These are phyloP conservation scores for Philopotamus ludificatus DNA, from an alignment of 1,140 invertebrate genomes.

Conservation along the genomic window DNA sequence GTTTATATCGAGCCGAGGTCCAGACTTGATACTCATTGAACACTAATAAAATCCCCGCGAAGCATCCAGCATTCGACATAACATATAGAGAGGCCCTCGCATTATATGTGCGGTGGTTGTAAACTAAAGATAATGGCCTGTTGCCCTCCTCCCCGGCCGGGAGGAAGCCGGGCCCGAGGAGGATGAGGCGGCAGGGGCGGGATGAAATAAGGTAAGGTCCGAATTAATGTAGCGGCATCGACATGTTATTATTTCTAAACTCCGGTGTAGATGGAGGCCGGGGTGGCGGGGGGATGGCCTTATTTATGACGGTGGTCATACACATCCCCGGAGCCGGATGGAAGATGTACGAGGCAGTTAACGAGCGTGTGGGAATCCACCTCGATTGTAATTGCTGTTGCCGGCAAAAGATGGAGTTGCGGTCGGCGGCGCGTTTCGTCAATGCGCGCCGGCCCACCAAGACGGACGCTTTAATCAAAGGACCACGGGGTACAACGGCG, in stretches of 20 bases:
- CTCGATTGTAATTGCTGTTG: slow-evolving; percentile 58
- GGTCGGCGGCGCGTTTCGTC: slow-evolving; percentile 49
- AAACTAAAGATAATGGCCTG: slow-evolving; percentile 41
- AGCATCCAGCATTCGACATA: slow-evolving; percentile 38
- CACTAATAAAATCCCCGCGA: slow-evolving; percentile 30
- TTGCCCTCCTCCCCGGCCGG: slow-evolving; percentile 14
- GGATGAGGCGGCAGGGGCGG: slow-evolving; percentile 16
- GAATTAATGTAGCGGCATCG: slow-evolving; percentile 42
- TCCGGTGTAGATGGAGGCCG: background rate
- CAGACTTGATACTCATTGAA: too few relatives aligned
- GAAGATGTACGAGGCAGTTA: slow-evolving; percentile 49
- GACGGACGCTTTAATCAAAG: too few relatives aligned
- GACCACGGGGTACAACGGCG: too few relatives aligned
- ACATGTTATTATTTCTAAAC: slow-evolving; percentile 41
- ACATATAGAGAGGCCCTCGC: slow-evolving; percentile 39
- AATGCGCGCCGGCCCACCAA: too few relatives aligned
- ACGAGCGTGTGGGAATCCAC: slow-evolving; percentile 56
- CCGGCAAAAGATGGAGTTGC: slow-evolving; percentile 51
- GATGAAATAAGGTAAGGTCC: slow-evolving; percentile 40
- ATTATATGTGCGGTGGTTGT: slow-evolving; percentile 39
- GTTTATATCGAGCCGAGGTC: too few relatives aligned
- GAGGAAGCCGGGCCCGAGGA: slow-evolving; percentile 12
- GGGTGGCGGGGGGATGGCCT: slow-evolving; percentile 21
- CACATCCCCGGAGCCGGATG: slow-evolving; percentile 14
- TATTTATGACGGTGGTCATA: slow-evolving; percentile 42